phyloP scores from a whole-genome alignment of 2,888 invertebrate genomes.

The Bimastos eiseni region DNA sequence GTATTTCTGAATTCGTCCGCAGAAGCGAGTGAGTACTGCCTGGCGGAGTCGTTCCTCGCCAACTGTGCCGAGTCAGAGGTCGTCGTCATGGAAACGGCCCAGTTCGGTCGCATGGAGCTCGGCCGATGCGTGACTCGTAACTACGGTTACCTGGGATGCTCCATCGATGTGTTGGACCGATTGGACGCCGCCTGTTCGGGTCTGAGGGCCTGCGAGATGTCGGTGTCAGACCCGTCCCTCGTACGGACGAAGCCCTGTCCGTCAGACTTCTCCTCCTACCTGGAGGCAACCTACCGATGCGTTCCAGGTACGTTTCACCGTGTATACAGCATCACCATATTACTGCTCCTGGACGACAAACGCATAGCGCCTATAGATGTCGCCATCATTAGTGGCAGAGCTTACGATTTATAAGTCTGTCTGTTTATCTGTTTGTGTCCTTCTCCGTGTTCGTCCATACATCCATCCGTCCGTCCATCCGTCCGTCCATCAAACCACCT shows the following conservation, averaged over 20 bases:
- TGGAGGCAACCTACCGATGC: slow-evolving; percentile 41
- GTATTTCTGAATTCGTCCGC: neutral
- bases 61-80: slow-evolving; percentile 32
- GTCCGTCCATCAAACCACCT: too few relatives aligned
- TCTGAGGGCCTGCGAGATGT: slow-evolving; percentile 39
- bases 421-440: too few relatives aligned
- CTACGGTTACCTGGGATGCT: slow-evolving; percentile 41
- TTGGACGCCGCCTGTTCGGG: slow-evolving; percentile 43
- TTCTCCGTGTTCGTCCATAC: too few relatives aligned
- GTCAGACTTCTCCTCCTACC: slow-evolving; percentile 43
- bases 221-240: slow-evolving; percentile 42
- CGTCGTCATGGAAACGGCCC: slow-evolving; percentile 35
- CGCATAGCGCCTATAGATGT: neutral
- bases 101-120: slow-evolving; percentile 39
- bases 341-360: too few relatives aligned
- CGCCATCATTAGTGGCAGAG: too few relatives aligned
- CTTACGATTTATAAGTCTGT: too few relatives aligned
- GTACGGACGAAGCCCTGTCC: slow-evolving; percentile 44
- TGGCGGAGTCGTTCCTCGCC: slow-evolving; percentile 40
- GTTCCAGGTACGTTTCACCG: slow-evolving; percentile 38
- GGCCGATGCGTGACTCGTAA: slow-evolving; percentile 41
- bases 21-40: slow-evolving; percentile 37
- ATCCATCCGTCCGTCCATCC: too few relatives aligned
- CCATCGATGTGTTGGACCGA: slow-evolving; percentile 36
- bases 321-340: neutral